These are phyloP conservation scores for Choloepus didactylus DNA, from an alignment of 2,797 vertebrate genomes.

Conservation along the genomic window DNA sequence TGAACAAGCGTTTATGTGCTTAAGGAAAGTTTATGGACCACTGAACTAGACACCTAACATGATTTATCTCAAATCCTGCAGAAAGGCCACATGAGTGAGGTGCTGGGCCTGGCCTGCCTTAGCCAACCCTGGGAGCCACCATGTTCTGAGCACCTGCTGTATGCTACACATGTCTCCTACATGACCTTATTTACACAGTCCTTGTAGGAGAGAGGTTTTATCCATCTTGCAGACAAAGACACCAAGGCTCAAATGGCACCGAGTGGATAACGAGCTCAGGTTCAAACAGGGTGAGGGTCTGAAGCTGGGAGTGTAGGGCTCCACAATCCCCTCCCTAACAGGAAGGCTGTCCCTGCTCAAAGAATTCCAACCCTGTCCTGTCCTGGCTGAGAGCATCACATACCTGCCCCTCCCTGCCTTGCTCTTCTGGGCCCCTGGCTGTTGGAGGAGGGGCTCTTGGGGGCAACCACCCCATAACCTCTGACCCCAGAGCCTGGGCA, in stretches of 20 bases:
- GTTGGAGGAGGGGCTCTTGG: not conserved
- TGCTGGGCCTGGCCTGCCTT: not conserved
- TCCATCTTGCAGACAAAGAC: not conserved
- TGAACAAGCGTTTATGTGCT: conserved; percentile 36
- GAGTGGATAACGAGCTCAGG: not conserved
- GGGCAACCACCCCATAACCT: not conserved
- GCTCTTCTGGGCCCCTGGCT: not conserved
- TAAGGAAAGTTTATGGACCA: conserved; percentile 32
- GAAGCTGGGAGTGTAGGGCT: not conserved
- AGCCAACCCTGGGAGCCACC: not conserved
- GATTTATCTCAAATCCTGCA: not conserved
- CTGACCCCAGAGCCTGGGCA: not conserved
- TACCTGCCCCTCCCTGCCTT: not conserved
- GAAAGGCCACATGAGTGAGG: not conserved
- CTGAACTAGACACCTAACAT: conserved; percentile 23
- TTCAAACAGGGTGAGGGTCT: not conserved
- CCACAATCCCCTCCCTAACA: not conserved
- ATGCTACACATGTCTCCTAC: not conserved
- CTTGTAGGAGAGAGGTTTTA: not conserved
- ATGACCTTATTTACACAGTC: conserved; percentile 4
- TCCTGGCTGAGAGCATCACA: not conserved
- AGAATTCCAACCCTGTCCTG: not conserved
- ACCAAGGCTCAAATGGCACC: not conserved
- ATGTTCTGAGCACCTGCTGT: not conserved
- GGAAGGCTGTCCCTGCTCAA: not conserved